Conservation (phyloP, 2,113 vertebrate species). For the Bothrops jararaca region DNA sequence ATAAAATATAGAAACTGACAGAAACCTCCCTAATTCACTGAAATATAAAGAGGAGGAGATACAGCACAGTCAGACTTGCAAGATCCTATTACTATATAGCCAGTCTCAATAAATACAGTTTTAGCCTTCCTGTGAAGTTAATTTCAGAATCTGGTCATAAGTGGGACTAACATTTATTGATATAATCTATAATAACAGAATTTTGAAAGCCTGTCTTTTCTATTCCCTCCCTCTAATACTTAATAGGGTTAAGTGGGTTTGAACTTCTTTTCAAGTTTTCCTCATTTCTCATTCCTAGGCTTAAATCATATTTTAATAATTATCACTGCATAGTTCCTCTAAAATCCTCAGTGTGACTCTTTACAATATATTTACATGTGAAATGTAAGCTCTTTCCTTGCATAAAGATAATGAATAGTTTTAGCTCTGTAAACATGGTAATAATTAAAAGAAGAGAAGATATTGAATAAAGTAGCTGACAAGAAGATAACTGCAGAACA, state of each 20-base stretch:
- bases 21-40: neutral
- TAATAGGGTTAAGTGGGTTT: neutral
- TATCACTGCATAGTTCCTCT: neutral
- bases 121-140: neutral
- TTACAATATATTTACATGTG: neutral
- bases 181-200: neutral
- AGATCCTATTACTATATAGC: neutral
- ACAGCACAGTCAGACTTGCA: neutral
- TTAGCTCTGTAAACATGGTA: neutral
- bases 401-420: neutral
- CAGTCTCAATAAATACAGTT: neutral
- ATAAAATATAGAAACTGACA: neutral
- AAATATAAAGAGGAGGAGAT: neutral
- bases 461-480: neutral
- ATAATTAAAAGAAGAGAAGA: neutral
- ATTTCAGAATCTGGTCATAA: neutral
- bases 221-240: neutral
- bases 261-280: neutral
- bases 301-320: neutral
- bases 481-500: neutral
- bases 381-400: neutral
- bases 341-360: neutral
- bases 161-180: neutral
- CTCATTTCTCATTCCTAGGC: neutral
- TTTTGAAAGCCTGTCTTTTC: neutral